Conservation (phyloP, 2,797 vertebrate genomes). For the Molossus molossus region DNA sequence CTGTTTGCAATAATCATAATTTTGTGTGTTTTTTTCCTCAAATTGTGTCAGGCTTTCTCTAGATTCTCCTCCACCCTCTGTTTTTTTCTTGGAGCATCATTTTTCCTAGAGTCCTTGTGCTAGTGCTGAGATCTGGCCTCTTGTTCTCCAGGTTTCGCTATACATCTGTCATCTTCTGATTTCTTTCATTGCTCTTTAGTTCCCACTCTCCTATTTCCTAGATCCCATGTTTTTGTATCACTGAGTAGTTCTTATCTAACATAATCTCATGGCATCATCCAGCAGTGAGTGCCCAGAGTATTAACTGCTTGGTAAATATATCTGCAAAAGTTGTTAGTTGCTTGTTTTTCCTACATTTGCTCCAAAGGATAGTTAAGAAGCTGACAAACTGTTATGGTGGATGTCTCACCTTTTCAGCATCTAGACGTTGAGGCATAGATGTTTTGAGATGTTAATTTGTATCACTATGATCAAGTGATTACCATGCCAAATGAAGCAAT, state of each 20-base stretch:
- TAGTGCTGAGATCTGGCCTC: not conserved
- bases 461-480: conserved; percentile 44
- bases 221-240: conserved; percentile 38
- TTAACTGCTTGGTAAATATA: conserved; percentile 38
- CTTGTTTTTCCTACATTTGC: conserved; percentile 42
- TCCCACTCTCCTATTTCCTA: conserved; percentile 48
- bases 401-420: conserved; percentile 17
- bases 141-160: not conserved
- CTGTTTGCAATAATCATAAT: not conserved
- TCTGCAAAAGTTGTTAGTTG: conserved; percentile 61
- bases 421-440: not conserved
- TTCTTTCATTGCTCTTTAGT: conserved; percentile 59
- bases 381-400: not conserved
- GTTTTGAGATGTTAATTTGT: conserved; percentile 53
- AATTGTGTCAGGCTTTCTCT: conserved; percentile 33
- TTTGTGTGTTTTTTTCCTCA: not conserved
- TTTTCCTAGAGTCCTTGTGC: not conserved
- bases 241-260: conserved; percentile 44
- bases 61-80: not conserved
- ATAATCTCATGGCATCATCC: conserved; percentile 10
- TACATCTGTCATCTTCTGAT: conserved; percentile 30
- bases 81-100: not conserved
- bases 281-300: not conserved
- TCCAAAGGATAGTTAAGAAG: conserved; percentile 45
- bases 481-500: conserved; percentile 19